Evolutionary conservation across 2,113 vertebrate species (phyloP).

Genomic region (Rhineura floridana): DNA sequence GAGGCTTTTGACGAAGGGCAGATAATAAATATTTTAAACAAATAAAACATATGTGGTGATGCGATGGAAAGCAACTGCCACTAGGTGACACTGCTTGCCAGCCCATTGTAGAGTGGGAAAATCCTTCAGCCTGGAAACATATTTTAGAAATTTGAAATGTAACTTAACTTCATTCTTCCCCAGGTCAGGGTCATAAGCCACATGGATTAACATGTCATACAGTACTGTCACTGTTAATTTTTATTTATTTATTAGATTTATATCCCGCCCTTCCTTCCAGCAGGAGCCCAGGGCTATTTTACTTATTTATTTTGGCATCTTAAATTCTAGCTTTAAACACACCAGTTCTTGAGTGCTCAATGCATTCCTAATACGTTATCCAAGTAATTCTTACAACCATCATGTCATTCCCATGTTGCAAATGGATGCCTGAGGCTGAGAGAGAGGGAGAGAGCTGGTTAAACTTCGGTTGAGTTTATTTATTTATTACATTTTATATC

Average conservation of each 20-base stretch:
- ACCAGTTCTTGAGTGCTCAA: neutral
- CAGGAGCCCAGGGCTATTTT: no score
- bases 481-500: no score
- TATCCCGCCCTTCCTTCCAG: no score
- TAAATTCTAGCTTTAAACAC: neutral
- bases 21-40: no score
- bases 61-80: neutral
- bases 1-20: no score
- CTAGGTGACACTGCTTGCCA: slow-evolving; percentile 2
- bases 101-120: neutral
- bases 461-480: no score
- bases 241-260: no score
- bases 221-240: neutral
- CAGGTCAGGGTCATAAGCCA: neutral
- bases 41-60: no score
- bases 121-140: neutral
- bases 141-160: neutral
- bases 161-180: neutral
- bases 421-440: neutral
- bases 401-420: neutral
- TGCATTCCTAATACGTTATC: neutral
- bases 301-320: neutral
- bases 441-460: neutral
- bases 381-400: neutral
- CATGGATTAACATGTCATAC: no score